Evolutionary conservation across 2,888 invertebrate species (phyloP).

Genomic region (Dastarcus helophoroides): DNA sequence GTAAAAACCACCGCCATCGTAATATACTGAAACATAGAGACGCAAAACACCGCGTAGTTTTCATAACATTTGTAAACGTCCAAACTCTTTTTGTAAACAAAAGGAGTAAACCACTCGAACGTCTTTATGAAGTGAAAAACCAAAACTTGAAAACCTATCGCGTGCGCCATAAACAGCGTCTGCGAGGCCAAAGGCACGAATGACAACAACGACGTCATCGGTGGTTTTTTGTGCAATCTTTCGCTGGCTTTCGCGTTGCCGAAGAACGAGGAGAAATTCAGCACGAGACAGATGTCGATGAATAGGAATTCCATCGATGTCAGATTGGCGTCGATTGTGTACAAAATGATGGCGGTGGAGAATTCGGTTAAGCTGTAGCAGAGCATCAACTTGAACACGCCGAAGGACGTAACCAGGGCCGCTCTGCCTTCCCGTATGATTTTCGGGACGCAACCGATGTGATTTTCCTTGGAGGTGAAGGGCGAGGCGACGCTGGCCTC

Average conservation of each 20-base stretch:
- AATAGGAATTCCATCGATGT: slow-evolving; percentile 54
- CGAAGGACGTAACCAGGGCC: slow-evolving; percentile 91
- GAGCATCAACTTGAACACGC: slow-evolving; percentile 97
- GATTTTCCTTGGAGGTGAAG: slow-evolving; percentile 76
- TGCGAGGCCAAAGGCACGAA: slow-evolving; percentile 44
- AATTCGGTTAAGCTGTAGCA: slow-evolving; percentile 89
- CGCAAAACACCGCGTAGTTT: slow-evolving; percentile 49
- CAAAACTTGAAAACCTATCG: slow-evolving; percentile 38
- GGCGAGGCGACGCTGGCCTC: slow-evolving; percentile 92
- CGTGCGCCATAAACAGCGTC: slow-evolving; percentile 40
- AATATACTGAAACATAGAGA: slow-evolving; percentile 56
- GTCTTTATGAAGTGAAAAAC: slow-evolving; percentile 40
- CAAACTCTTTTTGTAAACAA: slow-evolving; percentile 27
- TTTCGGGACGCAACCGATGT: slow-evolving; percentile 73
- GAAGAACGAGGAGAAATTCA: slow-evolving; percentile 52
- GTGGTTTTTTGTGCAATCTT: slow-evolving; percentile 39
- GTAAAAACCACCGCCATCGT: slow-evolving; percentile 52
- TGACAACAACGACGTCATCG: slow-evolving; percentile 43
- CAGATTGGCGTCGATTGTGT: slow-evolving; percentile 52
- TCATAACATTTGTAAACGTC: slow-evolving; percentile 42
- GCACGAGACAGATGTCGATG: slow-evolving; percentile 51
- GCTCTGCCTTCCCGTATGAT: slow-evolving; percentile 82
- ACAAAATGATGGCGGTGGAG: slow-evolving; percentile 78
- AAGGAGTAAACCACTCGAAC: slow-evolving; percentile 46
- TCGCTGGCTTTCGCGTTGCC: slow-evolving; percentile 47